Base-by-base conservation (phyloP, 2,797 vertebrate species). In the Phrynocephalus forsythii region DNA sequence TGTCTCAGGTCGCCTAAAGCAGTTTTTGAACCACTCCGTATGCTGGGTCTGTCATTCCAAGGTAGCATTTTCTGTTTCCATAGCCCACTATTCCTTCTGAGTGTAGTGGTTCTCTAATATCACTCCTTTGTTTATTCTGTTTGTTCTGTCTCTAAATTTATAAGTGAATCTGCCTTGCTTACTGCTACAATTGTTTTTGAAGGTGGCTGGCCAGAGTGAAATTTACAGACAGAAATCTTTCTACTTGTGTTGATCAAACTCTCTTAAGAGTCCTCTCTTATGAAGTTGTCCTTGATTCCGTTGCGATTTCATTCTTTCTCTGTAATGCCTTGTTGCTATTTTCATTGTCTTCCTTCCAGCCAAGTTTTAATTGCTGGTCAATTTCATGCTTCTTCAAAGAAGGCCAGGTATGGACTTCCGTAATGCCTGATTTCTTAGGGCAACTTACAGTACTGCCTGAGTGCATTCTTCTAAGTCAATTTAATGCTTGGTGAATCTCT, bases 311-410 rank as follows among this genome's bases (percentile, higher is more conserved):
- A 48, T 63, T 79, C 48, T 52, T 76, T 69, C 22, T 30, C 48
- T 44, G 5, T 71, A 63, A 87, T 60, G 7, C 24, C 9, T 77
- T 68, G 10, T 77, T 68, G 9, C 2, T 33, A 10, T 5, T 77
- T 50, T 30, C n/a, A 8, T 26, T 28, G 16, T 67, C 13, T 26
- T 30, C 56, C 50, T 82, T 38, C n/a, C 18, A 38, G n/a, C 48
- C 79, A 87, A 2, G 28, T 52, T 73, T 80, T 75, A 80, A 88
- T 83, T 80, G 77, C 56, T 73, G n/a, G 44, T n/a, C 69, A 75
- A 33, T 88, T 56, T 84, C 52, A 73, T 72, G 16, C 60, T 67
- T 84, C 48, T 84, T 11, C 69, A 80, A 88, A 67, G 77, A 24
- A 22, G 60, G 56, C 56, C 56, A 75, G 28, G 20, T 84, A 84